Percentiles rank a stretch among this genome's conserved stretches.
These are phyloP conservation scores for Byasa hedistus DNA, from an alignment of 2,888 invertebrate genomes.

Conservation along the genomic window DNA sequence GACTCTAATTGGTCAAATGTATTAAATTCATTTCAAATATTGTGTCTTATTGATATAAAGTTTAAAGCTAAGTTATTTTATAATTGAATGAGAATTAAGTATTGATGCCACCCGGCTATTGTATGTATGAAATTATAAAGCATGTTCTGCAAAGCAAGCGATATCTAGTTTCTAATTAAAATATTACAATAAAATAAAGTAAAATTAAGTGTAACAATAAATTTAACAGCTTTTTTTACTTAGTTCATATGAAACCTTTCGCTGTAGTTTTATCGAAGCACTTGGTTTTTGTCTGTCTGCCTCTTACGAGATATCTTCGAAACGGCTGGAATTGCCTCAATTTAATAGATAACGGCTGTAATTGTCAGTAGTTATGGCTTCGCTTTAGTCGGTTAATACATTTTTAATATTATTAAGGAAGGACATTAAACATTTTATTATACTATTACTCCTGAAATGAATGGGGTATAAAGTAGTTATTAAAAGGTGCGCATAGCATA, in stretches of 20 bases:
- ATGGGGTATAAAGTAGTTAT: not conserved
- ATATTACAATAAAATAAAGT: not conserved
- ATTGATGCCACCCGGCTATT: constrained; percentile 1
- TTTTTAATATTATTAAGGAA: not conserved
- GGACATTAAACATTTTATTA: constrained; percentile 10
- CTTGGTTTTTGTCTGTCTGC: no score
- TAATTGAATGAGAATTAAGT: not conserved
- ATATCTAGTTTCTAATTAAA: not conserved
- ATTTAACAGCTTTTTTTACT: no score
- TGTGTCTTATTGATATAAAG: not conserved
- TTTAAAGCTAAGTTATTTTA: no score
- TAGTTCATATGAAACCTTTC: no score
- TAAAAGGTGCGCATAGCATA: not conserved
- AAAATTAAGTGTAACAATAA: not conserved
- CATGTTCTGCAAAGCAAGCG: not conserved
- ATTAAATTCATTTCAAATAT: not conserved
- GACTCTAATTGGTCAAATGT: not conserved
- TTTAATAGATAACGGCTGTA: no score
- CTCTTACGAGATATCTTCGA: no score
- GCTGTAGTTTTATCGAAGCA: no score
- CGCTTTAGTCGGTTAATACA: no score
- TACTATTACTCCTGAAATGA: not conserved
- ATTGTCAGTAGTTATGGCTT: no score
- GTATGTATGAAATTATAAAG: constrained; percentile 4
- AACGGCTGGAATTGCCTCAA: no score